Conservation (phyloP, 92 coral and sea anemone genomes). For the Muricea muricata region DNA sequence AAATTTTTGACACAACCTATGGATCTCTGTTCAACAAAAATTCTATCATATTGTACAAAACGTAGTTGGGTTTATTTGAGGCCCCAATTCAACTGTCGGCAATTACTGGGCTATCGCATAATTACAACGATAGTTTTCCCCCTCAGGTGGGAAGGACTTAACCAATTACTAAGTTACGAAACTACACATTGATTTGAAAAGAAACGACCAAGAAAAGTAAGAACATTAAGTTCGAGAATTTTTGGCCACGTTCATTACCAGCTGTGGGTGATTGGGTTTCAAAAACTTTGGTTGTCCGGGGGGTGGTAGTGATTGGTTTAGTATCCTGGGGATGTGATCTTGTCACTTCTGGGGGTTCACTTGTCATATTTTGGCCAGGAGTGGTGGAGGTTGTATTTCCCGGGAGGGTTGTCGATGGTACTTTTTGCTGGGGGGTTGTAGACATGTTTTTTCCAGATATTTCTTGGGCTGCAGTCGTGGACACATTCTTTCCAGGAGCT, state of each 20-base stretch:
- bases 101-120: too few species aligned
- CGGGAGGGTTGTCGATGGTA: neutral
- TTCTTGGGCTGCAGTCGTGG: too few species aligned
- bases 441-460: neutral
- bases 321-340: too few species aligned
- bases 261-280: neutral
- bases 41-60: too few species aligned
- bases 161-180: neutral
- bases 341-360: too few species aligned
- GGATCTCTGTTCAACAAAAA: too few species aligned
- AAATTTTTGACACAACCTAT: too few species aligned
- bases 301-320: too few species aligned
- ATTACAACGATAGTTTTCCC: too few species aligned
- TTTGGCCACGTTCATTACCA: neutral
- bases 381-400: neutral
- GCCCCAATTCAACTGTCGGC: too few species aligned
- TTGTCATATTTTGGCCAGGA: neutral
- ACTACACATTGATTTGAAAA: neutral
- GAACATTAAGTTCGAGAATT: neutral
- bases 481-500: neutral
- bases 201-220: neutral
- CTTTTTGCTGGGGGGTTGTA: neutral
- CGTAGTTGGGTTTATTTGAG: too few species aligned
- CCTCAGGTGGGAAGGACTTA: neutral
- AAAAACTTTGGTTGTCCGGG: neutral